Evolutionary conservation across 2,888 invertebrate genomes (phyloP), one percentile per base, ranked within the genome.

Genomic region (Eilema depressum): DNA sequence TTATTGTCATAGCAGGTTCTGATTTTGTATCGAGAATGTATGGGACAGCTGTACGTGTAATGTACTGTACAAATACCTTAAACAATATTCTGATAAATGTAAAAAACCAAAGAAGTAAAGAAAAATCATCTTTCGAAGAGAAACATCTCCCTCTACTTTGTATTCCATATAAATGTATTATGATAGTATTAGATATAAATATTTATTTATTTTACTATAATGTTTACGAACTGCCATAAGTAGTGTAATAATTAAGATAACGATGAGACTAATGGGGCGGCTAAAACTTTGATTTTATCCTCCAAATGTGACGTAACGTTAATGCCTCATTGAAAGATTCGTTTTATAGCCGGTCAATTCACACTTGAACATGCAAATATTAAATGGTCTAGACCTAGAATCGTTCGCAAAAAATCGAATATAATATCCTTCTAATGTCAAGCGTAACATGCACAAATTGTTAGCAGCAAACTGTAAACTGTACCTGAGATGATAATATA

Each of bases 151-250:
- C 63, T 66, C 26, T 30, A n/a, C 60, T 64, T 68, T 41, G 63
- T 75, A 57, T 68, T 70, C 57, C 67, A 66, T 67, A 77, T 62
- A 26, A 56, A 68, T 53, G 64, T 73, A 77, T 67, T 73, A 70
- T 41, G 33, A 65, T 80, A 78, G 65, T 63, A 70, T 75, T 77
- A 81, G 81, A 77, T 80, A 66, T 69, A 78, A 81, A 82, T 68
- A 83, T 86, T 87, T 93, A 93, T 93, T 93, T 93, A 93, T 93
- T 93, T 88, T 90, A 88, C 75, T 83, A 72, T 89, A 88, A 85
- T 81, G 69, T 87, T 86, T 89, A 85, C 81, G 85, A 92, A 92
- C 89, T 93, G 94, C 94, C 93, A 93, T 94, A 94, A 93, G 93
- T 92, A 87, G 83, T 77, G 79, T 83, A 91, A 85, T 83, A 91